A percentile compares a stretch with the other conserved stretches of the same genome.
Evolutionary conservation across 2,113 vertebrate species (phyloP).

Genomic region (Cathartes aura): DNA sequence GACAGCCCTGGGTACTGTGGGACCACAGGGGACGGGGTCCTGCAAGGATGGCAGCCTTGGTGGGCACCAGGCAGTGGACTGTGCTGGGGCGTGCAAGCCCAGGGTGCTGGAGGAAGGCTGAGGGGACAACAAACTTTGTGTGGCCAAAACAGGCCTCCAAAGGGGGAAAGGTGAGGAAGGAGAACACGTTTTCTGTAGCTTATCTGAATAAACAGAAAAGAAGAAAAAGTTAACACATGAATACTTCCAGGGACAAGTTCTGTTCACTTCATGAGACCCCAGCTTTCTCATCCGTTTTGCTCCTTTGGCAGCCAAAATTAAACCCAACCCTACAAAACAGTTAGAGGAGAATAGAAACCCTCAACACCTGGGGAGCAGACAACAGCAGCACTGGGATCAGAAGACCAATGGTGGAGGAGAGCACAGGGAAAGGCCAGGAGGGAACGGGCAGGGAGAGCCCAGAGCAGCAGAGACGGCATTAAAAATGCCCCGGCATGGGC

Average conservation of each 20-base stretch:
- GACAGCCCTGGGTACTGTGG: neutral
- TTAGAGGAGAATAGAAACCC: neutral
- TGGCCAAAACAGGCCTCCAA: neutral
- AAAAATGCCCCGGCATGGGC: neutral
- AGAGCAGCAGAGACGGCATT: neutral
- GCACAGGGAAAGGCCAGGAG: neutral
- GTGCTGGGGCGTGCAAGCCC: rapidly evolving
- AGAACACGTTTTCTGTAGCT: neutral
- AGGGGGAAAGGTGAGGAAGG: neutral
- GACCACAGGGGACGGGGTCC: neutral
- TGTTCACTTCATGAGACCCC: neutral
- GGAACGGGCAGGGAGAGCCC: neutral
- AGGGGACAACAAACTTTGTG: neutral
- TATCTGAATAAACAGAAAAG: neutral
- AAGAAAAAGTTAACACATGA: rapidly evolving
- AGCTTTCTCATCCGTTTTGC: neutral
- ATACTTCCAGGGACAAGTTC: neutral
- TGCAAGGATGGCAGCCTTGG: rapidly evolving
- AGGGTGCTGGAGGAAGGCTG: neutral
- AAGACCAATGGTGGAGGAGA: neutral
- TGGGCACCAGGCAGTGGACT: neutral
- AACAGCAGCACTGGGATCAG: neutral
- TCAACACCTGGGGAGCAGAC: neutral
- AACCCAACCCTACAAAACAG: neutral
- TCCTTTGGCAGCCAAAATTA: neutral